Evolutionary conservation across 2,113 vertebrate genomes (phyloP).

Genomic region (Psilopsiagon aymara): DNA sequence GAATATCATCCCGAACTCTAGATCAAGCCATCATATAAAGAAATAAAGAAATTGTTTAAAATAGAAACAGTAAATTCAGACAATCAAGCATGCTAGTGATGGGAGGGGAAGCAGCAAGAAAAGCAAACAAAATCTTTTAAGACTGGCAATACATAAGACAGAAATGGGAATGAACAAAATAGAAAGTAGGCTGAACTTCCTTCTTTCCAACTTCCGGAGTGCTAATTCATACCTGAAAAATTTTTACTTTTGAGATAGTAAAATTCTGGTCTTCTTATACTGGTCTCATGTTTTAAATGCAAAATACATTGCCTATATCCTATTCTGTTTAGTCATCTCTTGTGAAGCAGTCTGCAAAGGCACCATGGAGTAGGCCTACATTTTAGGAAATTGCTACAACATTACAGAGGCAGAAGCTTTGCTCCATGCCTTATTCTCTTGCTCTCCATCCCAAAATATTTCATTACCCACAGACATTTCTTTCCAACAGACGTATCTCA

Average conservation of each 20-base stretch:
- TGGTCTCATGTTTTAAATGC: not conserved
- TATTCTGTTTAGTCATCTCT: not conserved
- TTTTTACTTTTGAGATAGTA: not conserved
- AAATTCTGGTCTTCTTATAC: not conserved
- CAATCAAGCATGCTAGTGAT: not conserved
- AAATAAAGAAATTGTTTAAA: not conserved
- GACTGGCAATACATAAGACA: not conserved
- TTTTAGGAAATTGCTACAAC: not conserved
- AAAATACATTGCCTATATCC: not conserved
- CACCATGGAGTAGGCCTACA: not conserved
- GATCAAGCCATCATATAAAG: not conserved
- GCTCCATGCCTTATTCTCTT: not conserved
- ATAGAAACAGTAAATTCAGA: not conserved
- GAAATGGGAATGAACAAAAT: not conserved
- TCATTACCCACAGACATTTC: constrained; percentile 15
- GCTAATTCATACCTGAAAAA: not conserved
- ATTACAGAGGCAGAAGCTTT: not conserved
- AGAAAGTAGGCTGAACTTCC: not conserved
- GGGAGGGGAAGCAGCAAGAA: not conserved
- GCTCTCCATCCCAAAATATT: not conserved
- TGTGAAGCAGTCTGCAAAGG: not conserved
- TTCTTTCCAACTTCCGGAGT: not conserved
- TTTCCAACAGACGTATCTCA: constrained; percentile 6
- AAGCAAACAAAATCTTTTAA: not conserved
- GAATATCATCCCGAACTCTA: not conserved